A percentile compares a stretch with the other conserved stretches of the same genome.
Conservation (phyloP, 2,113 vertebrate genomes). For the Chunga burmeisteri region DNA sequence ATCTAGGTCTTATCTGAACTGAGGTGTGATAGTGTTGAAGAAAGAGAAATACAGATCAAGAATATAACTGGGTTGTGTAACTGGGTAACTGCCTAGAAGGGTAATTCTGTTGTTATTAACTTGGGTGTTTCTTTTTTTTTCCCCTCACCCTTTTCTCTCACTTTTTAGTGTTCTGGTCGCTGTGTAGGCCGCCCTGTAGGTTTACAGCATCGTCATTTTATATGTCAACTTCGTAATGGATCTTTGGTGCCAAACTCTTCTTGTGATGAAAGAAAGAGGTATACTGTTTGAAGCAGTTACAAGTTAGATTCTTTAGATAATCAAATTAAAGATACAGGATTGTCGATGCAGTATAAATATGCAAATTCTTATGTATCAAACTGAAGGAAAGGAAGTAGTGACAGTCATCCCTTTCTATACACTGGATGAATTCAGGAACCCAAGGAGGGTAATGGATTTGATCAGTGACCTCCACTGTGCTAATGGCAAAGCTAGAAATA, state of each 20-base stretch:
- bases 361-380: background rate
- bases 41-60: background rate
- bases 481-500: background rate
- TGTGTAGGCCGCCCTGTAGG: conserved; percentile 70
- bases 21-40: background rate
- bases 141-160: background rate
- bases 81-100: background rate
- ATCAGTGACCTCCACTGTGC: background rate
- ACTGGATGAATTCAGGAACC: background rate
- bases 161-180: conserved; percentile 79
- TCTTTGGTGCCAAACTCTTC: conserved; percentile 59
- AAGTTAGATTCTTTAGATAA: background rate
- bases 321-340: background rate
- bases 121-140: background rate
- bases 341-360: background rate
- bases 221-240: conserved; percentile 75
- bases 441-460: background rate
- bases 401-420: background rate
- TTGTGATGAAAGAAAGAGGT: conserved; percentile 82
- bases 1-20: background rate
- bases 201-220: conserved; percentile 71
- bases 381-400: background rate
- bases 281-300: background rate
- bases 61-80: background rate
- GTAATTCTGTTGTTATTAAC: background rate